Evolutionary conservation across 1,140 invertebrate genomes (phyloP), one percentile per base, ranked within the genome.

Genomic region (Cephus cinctus): DNA sequence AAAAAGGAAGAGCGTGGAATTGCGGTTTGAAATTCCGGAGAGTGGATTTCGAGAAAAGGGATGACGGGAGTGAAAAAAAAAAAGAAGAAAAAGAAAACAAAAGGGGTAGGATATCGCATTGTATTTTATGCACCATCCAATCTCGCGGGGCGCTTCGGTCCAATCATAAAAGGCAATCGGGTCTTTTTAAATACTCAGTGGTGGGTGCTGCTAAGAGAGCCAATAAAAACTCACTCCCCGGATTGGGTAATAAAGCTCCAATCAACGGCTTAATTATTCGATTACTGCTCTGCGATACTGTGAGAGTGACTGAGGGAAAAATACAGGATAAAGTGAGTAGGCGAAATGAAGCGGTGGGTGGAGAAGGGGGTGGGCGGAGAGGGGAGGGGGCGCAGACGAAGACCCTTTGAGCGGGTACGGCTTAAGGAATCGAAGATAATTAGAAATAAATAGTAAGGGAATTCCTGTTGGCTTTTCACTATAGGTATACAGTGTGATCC

Each of bases 251-350:
- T 76, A 76, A 76, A 76, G 72, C 69, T 71, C 67, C 72, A 76
- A 76, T 75, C 73, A 76, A 73, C 67, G 64, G 71, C 68, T 76
- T 74, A 74, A 74, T 76, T 75, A 76, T 76, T 76, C 70, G 73
- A 73, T 76, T 75, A 75, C 60, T 49, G 45, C 44, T 39, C 35
- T 18, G 35, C 52, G 49, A 31, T 6, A n/a, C 15, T 27, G 23
- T 32, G 15, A 44, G 25, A 43, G 44, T 36, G 22, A 23, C 8
- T 21, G 45, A 30, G n/a, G 35, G 49, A 46, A 27, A 27, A 27
- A 27, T 27, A 23, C 4, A 20, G n/a, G 34, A 57, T 52, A 51
- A 56, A 59, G 36, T 6, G 50, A 45, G 38, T 45, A 21, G 39
- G 43, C 43, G 23, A 12, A 31, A 42, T 42, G 38, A 47, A 30